These are phyloP conservation scores for Lepidochrysops patricia DNA, from an alignment of 2,888 invertebrate species.

Conservation along the genomic window DNA sequence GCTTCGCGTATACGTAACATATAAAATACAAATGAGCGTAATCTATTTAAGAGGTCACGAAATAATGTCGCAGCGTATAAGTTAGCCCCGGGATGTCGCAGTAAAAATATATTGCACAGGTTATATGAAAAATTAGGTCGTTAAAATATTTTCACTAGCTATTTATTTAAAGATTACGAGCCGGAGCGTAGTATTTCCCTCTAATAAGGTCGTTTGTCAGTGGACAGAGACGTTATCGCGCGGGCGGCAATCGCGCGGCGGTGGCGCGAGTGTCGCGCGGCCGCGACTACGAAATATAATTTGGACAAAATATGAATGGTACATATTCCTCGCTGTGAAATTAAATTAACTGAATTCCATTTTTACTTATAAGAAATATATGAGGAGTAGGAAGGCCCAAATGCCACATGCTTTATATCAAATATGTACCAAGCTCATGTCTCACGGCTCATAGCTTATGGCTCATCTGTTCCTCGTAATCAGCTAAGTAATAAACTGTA, in stretches of 20 bases:
- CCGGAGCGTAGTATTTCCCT: not conserved
- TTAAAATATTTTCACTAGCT: not conserved
- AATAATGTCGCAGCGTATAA: not conserved
- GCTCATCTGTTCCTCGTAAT: no score
- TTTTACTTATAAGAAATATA: no score
- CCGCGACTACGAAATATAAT: not conserved
- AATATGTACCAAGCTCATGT: no score
- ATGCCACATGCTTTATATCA: no score
- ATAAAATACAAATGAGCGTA: not conserved
- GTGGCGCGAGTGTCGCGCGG: not conserved
- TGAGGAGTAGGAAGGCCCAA: no score
- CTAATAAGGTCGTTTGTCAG: conserved; percentile 3
- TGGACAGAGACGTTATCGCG: not conserved
- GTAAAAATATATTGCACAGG: not conserved
- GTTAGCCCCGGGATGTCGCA: not conserved
- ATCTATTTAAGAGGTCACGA: not conserved
- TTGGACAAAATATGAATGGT: not conserved
- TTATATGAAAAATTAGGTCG: not conserved
- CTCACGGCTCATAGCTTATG: no score
- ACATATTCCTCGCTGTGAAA: not conserved
- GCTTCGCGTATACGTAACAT: not conserved
- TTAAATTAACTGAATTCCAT: not conserved
- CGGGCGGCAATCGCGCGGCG: not conserved
- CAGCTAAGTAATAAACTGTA: no score
- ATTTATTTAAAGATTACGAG: not conserved